Conservation (phyloP, 2,113 vertebrate genomes). For the Stigmatopora nigra region DNA sequence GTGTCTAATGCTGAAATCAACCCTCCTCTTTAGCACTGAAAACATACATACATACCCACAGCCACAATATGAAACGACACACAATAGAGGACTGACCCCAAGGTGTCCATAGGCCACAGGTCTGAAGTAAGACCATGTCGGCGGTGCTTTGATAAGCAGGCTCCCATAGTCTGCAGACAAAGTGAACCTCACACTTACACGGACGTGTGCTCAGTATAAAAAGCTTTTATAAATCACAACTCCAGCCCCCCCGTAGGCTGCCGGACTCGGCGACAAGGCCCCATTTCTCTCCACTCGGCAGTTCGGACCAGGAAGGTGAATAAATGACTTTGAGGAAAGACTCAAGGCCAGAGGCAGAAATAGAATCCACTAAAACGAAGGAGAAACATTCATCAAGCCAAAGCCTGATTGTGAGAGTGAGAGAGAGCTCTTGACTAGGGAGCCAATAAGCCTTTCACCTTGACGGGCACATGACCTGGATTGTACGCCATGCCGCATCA, state of each 20-base stretch:
- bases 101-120: slow-evolving; percentile 55
- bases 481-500: background rate
- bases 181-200: background rate
- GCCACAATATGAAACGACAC: slow-evolving; percentile 9
- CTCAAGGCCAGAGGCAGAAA: slow-evolving; percentile 4
- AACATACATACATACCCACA: background rate
- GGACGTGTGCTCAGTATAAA: background rate
- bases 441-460: background rate
- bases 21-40: background rate
- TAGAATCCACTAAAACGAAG: background rate
- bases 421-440: slow-evolving; percentile 1
- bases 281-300: background rate
- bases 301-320: background rate
- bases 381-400: slow-evolving; percentile 3
- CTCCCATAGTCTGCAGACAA: background rate
- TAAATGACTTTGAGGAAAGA: slow-evolving; percentile 7
- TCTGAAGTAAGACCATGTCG: slow-evolving; percentile 52
- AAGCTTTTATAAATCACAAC: slow-evolving; percentile 4
- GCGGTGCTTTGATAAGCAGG: background rate
- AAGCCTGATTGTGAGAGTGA: background rate
- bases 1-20: no score
- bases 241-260: background rate
- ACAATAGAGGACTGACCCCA: slow-evolving; percentile 29
- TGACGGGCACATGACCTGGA: slow-evolving; percentile 1
- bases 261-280: background rate